Evolutionary conservation across 1,140 invertebrate species (phyloP).

Genomic region (Macrobrachium nipponense): DNA sequence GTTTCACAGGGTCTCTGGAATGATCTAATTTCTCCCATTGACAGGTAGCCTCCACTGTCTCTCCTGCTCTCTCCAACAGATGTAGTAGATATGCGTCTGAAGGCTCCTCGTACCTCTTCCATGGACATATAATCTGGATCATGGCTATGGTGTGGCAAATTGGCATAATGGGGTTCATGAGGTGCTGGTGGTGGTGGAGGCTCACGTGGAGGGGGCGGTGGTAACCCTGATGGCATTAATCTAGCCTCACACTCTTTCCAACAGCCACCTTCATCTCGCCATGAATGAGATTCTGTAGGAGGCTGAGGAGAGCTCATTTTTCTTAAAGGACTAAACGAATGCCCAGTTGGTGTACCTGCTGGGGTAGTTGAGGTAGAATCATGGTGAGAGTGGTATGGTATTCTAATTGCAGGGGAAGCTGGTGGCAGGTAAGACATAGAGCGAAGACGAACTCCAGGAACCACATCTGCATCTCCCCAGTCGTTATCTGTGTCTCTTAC

Average conservation of each 20-base stretch:
- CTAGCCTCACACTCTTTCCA: constrained; percentile 53
- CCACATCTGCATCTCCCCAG: constrained; percentile 33
- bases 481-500: constrained; percentile 26
- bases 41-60: constrained; percentile 59
- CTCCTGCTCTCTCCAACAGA: constrained; percentile 35
- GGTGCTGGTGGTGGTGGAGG: constrained; percentile 45
- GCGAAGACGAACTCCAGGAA: constrained; percentile 47
- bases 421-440: constrained; percentile 62
- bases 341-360: constrained; percentile 44
- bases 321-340: constrained; percentile 48
- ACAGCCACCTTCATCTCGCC: constrained; percentile 37
- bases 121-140: constrained; percentile 64
- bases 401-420: constrained; percentile 57
- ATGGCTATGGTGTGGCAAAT: constrained; percentile 54
- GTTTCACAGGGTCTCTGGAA: constrained; percentile 43
- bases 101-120: constrained; percentile 61
- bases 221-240: constrained; percentile 18
- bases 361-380: constrained; percentile 56
- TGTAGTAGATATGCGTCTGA: constrained; percentile 54
- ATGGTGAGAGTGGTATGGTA: constrained; percentile 56
- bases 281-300: constrained; percentile 22
- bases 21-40: constrained; percentile 51
- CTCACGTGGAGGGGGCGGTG: constrained; percentile 34
- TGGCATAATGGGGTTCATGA: constrained; percentile 63
- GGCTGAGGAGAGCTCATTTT: constrained; percentile 49